Conservation (phyloP, 2,797 vertebrate species). For the Phrynocephalus vlangalii region DNA sequence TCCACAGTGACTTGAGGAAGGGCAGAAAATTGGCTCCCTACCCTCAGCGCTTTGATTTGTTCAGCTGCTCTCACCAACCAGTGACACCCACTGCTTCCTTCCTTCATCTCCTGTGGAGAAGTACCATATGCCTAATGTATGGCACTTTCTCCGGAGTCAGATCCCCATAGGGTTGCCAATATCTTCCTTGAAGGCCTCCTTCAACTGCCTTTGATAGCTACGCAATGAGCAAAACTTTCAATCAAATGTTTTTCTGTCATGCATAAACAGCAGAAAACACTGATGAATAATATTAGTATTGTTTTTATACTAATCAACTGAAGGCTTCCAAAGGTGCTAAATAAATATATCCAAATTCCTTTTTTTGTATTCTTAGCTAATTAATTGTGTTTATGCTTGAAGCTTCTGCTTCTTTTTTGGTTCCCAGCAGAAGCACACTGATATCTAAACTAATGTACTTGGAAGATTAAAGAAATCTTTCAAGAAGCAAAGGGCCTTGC, state of each 20-base stretch:
- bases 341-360: constrained; percentile 33
- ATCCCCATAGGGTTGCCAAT: neutral
- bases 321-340: constrained; percentile 11
- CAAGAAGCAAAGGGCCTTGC: constrained; percentile 7
- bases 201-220: neutral
- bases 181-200: neutral
- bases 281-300: constrained; percentile 37
- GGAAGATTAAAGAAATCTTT: constrained; percentile 19
- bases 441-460: constrained; percentile 42
- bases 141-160: neutral
- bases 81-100: neutral
- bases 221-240: neutral
- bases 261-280: constrained; percentile 2
- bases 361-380: constrained; percentile 42
- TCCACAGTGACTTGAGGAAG: no score
- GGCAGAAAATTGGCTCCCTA: neutral
- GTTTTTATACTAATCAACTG: constrained; percentile 29
- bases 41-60: neutral
- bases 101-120: neutral
- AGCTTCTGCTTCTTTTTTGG: constrained; percentile 1
- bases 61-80: neutral
- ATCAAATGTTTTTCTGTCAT: constrained; percentile 4
- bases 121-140: neutral
- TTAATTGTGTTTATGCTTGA: constrained; percentile 52
- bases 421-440: constrained; percentile 27